A percentile compares a stretch with the other conserved stretches of the same genome.
Conservation (phyloP, 2,888 invertebrate species). For the Clostera curtula region DNA sequence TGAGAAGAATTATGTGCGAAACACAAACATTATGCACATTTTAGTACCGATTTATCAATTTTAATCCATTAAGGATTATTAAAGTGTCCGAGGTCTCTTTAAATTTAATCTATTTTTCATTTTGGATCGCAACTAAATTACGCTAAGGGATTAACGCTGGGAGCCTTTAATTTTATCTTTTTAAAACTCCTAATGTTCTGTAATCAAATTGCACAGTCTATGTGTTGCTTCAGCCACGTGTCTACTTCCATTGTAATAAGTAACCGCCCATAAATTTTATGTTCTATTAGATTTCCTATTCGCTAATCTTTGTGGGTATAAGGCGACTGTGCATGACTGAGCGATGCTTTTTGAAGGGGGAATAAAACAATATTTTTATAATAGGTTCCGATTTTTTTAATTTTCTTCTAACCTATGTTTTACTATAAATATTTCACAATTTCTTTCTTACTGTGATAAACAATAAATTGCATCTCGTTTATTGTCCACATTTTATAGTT, state of each 20-base stretch:
- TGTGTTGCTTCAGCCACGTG: slow-evolving; percentile 51
- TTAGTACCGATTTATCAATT: slow-evolving; percentile 10
- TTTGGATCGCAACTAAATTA: slow-evolving; percentile 21
- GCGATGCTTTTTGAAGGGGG: no score
- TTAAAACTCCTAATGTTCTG: slow-evolving; percentile 27
- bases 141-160: slow-evolving; percentile 11
- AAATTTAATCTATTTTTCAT: slow-evolving; percentile 24
- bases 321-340: no score
- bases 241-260: slow-evolving; percentile 51
- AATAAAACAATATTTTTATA: no score
- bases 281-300: slow-evolving; percentile 54
- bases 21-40: slow-evolving; percentile 8
- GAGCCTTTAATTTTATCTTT: slow-evolving; percentile 17
- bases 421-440: no score
- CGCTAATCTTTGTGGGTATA: slow-evolving; percentile 46
- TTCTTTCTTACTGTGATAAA: no score
- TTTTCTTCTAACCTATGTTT: no score
- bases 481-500: no score
- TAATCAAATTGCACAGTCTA: slow-evolving; percentile 49
- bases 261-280: slow-evolving; percentile 50
- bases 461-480: no score
- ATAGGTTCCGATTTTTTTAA: no score
- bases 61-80: slow-evolving; percentile 11
- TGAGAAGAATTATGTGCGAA: slow-evolving; percentile 2
- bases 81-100: slow-evolving; percentile 9